Evolutionary conservation across 2,797 vertebrate genomes (phyloP).

Genomic region (Distichodus sexfasciatus): DNA sequence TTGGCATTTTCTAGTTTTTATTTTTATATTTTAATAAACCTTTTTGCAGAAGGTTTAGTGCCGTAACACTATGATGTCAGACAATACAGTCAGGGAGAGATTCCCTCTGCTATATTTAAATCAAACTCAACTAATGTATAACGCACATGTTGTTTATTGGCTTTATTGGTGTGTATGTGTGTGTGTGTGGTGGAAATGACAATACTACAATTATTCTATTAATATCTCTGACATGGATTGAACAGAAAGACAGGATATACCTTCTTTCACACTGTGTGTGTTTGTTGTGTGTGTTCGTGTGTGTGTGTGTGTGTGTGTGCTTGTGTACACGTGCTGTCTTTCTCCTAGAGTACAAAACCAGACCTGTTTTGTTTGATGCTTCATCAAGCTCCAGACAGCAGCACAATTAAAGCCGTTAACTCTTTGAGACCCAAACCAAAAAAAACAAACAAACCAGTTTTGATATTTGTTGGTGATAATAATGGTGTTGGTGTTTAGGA

Average conservation of each 20-base stretch:
- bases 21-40: no score
- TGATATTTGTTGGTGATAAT: no score
- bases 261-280: neutral
- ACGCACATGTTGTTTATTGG: conserved; percentile 23
- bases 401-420: no score
- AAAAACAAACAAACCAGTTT: no score
- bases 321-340: neutral
- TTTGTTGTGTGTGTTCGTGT: neutral
- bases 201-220: conserved; percentile 9
- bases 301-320: conserved; percentile 15
- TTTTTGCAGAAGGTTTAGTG: no score
- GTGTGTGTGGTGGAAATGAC: neutral
- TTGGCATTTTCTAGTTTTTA: no score
- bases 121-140: conserved; percentile 34
- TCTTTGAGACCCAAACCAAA: no score
- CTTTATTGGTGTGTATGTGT: neutral
- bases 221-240: conserved; percentile 1
- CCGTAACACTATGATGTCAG: conserved; percentile 2
- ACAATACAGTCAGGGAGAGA: neutral
- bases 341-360: neutral
- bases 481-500: no score
- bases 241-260: conserved; percentile 37
- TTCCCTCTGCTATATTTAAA: conserved; percentile 30
- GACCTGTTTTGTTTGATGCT: neutral
- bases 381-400: no score